Evolutionary conservation across 2,113 vertebrate genomes (phyloP), one percentile per base, ranked within the genome.

Genomic region (Sorex araneus): DNA sequence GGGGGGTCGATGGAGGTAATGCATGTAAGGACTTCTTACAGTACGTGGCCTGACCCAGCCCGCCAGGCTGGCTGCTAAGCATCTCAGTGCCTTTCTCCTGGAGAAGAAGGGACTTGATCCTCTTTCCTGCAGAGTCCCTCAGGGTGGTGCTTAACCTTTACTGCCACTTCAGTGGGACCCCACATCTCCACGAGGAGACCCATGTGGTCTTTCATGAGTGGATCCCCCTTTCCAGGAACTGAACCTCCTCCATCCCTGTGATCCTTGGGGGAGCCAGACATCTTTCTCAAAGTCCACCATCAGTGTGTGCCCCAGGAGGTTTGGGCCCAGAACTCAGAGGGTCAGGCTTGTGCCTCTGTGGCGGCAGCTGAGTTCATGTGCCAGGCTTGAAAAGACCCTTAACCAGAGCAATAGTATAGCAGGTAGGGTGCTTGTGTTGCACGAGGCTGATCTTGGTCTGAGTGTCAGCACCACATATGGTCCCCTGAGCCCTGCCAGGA

Each of bases 191-290:
- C 9, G 84, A 82, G 91, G 32, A 45, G n/a, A 40, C 32, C 60
- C n/a, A 11, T 63, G 69, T 54, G 54, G 54, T 15, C 12, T 40
- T 19, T 15, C 54, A 54, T 54, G 54, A 54, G 15, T 54, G 10
- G 18, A 15, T 19, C 9, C 54, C 54, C 54, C 54, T 54, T 54
- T 19, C 54, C 54, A 54, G 90, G 50, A 84, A 78, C 32, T 10
- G 0, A 21, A 54, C 2, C 28, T 32, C 16, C 9, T 15, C n/a
- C 23, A 13, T 13, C 36, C 12, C 2, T 19, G 1, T 6, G 27
- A 19, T n/a, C 63, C 30, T 57, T 28, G 4, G 1, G 8, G 57
- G 47, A 71, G 63, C 82, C 25, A 6, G 54, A 54, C 13, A 54
- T 54, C 54, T 43, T 47, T 28, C 21, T 64, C 27, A 12, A 64